Evolutionary conservation across 2,113 vertebrate genomes (phyloP).

Genomic region (Regulus satrapa): DNA sequence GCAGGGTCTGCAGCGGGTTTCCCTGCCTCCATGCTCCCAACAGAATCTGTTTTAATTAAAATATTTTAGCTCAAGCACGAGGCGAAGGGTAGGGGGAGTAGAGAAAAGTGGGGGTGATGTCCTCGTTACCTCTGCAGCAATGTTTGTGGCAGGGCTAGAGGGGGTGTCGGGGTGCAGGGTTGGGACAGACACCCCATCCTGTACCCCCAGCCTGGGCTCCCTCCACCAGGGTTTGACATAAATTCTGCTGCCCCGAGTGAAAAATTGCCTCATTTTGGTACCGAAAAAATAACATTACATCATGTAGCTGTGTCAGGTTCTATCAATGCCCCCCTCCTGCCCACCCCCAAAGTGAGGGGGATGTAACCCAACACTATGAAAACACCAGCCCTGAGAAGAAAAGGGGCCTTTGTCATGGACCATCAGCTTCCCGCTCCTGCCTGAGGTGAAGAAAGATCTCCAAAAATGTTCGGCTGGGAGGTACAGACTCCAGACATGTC

Average conservation of each 20-base stretch:
- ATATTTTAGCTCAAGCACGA: neutral
- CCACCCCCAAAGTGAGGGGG: conserved; percentile 45
- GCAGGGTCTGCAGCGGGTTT: conserved; percentile 37
- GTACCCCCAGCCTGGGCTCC: neutral
- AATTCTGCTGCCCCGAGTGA: conserved; percentile 67
- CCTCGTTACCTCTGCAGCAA: neutral
- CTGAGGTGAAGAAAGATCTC: conserved; percentile 61
- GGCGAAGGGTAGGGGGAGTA: neutral
- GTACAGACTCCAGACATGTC: neutral
- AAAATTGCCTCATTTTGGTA: conserved; percentile 73
- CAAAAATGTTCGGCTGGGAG: conserved; percentile 23
- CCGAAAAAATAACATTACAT: conserved; percentile 90
- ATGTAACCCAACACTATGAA: conserved; percentile 87
- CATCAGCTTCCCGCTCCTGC: conserved; percentile 35
- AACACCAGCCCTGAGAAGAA: conserved; percentile 81
- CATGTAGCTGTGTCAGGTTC: conserved; percentile 78
- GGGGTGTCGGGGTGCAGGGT: fast-evolving
- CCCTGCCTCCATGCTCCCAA: neutral
- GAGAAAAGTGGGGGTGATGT: neutral
- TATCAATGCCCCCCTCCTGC: conserved; percentile 81
- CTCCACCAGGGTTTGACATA: neutral
- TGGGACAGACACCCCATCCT: neutral
- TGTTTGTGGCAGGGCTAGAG: neutral
- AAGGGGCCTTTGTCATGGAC: conserved; percentile 77
- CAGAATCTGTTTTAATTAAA: conserved; percentile 39